Conservation (phyloP, 2,113 vertebrate species). For the Abramis brama region DNA sequence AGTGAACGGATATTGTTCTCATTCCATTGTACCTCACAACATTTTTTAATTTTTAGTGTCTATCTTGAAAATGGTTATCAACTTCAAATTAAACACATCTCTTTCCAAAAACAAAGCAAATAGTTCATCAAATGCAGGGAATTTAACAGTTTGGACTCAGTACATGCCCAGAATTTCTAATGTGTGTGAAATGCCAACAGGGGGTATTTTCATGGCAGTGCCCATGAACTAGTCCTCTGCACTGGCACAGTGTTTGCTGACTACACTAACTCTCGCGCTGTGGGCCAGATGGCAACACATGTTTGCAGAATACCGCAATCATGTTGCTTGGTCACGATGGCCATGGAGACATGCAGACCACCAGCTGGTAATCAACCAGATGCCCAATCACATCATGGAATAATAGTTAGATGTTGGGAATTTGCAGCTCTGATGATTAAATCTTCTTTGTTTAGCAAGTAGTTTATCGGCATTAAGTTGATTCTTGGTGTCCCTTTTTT, state of each 20-base stretch:
- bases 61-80: not conserved
- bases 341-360: slow-evolving; percentile 53
- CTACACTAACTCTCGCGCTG: slow-evolving; percentile 45
- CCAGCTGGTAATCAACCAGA: slow-evolving; percentile 59
- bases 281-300: slow-evolving; percentile 61
- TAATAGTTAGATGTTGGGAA: slow-evolving; percentile 50
- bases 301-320: slow-evolving; percentile 53
- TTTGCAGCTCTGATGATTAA: slow-evolving; percentile 22
- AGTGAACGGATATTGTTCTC: too few relatives aligned
- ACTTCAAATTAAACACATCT: not conserved
- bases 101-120: not conserved
- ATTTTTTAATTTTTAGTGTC: not conserved
- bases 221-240: slow-evolving; percentile 33
- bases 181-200: slow-evolving; percentile 19
- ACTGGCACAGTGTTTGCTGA: slow-evolving; percentile 43
- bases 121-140: not conserved
- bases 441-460: slow-evolving; percentile 22
- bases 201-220: slow-evolving; percentile 31
- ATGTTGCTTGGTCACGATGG: slow-evolving; percentile 49
- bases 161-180: not conserved
- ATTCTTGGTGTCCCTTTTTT: not conserved
- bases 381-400: slow-evolving; percentile 52
- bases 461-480: not conserved
- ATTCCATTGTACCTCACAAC: too few relatives aligned
- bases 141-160: not conserved